Evolutionary conservation across 2,888 invertebrate species (phyloP).

Genomic region (Aricia artaxerxes): DNA sequence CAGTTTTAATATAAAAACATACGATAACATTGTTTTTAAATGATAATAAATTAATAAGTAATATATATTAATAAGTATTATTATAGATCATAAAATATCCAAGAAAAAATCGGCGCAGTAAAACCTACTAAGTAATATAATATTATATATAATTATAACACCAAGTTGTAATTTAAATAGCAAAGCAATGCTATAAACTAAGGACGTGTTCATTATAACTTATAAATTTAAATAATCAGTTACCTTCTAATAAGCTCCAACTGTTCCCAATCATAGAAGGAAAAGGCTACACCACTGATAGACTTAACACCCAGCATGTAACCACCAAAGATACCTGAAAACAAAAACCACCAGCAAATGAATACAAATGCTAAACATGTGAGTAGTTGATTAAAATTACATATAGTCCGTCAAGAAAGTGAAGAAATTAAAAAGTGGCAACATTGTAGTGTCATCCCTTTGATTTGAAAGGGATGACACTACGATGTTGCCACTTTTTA

Average conservation of each 20-base stretch:
- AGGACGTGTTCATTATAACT: neutral
- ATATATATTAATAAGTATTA: neutral
- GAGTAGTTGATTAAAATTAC: too few relatives aligned
- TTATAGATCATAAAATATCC: neutral
- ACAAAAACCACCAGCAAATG: neutral
- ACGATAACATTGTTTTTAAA: neutral
- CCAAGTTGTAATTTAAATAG: neutral
- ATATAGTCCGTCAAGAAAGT: too few relatives aligned
- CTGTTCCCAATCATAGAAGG: constrained; percentile 99
- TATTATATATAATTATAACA: too few relatives aligned
- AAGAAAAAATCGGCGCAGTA: neutral
- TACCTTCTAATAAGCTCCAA: constrained; percentile 89
- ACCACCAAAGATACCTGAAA: constrained; percentile 92
- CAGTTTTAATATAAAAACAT: neutral
- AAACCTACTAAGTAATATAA: too few relatives aligned
- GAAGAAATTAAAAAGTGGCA: too few relatives aligned
- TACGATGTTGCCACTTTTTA: too few relatives aligned
- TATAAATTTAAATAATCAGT: constrained; percentile 32
- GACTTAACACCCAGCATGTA: constrained; percentile 94
- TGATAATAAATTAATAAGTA: neutral
- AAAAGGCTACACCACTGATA: constrained; percentile 95
- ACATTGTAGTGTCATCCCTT: too few relatives aligned
- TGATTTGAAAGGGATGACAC: too few relatives aligned
- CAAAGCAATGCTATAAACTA: neutral
- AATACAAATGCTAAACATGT: neutral